Evolutionary conservation across 1,140 invertebrate genomes (phyloP).

Genomic region (Drosophila bocki): DNA sequence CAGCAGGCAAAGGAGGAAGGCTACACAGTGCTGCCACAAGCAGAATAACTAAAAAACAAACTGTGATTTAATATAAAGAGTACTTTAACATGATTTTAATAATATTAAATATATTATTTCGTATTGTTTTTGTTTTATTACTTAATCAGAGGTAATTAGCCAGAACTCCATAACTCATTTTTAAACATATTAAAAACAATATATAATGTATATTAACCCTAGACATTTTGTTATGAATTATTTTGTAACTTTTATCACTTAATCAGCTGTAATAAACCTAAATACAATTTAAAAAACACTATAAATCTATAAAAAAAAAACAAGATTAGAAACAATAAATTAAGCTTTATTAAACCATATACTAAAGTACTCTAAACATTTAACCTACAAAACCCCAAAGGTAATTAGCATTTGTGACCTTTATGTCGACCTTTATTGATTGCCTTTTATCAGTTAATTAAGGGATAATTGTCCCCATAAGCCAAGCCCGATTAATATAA

Average conservation of each 20-base stretch:
- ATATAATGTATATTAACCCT: neutral
- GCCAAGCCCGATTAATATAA: neutral
- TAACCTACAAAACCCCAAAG: neutral
- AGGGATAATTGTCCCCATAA: neutral
- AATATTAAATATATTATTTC: neutral
- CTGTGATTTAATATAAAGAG: neutral
- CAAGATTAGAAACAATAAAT: neutral
- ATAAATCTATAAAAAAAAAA: neutral
- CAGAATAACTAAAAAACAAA: neutral
- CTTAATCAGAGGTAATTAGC: neutral
- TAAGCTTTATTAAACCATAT: neutral
- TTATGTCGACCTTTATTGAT: neutral
- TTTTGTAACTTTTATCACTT: neutral
- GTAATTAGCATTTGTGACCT: conserved; percentile 1
- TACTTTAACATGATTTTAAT: neutral
- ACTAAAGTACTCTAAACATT: neutral
- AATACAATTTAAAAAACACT: neutral
- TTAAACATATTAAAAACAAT: neutral
- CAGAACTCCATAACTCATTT: neutral
- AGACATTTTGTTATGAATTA: too few relatives aligned
- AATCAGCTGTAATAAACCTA: neutral
- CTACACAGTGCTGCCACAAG: neutral
- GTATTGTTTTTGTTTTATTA: neutral
- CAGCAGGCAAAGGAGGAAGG: neutral
- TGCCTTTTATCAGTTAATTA: neutral